A percentile compares a stretch with the other conserved stretches of the same genome.
Conservation (phyloP, 2,797 vertebrate species). For the Chelmon rostratus region DNA sequence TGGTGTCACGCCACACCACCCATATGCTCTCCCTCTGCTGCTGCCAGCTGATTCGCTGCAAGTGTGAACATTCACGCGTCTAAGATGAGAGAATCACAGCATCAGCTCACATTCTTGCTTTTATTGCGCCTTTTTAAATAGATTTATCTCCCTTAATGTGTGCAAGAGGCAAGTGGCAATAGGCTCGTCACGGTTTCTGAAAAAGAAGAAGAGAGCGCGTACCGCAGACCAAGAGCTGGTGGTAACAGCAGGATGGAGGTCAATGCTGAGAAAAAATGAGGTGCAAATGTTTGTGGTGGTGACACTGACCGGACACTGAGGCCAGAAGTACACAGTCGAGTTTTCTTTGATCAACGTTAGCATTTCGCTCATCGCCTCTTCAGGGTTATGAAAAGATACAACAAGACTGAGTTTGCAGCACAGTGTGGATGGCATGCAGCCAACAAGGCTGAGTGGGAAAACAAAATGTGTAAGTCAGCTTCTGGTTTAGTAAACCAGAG, state of each 20-base stretch:
- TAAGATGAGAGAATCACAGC: conserved; percentile 46
- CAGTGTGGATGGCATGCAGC: background rate
- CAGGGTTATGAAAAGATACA: background rate
- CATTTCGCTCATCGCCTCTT: background rate
- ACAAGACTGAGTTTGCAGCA: background rate
- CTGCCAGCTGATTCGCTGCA: too few species aligned
- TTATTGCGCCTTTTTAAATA: background rate
- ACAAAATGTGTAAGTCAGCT: background rate
- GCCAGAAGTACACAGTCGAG: background rate
- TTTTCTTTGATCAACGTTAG: background rate
- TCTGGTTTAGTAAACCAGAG: background rate
- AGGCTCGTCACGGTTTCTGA: background rate
- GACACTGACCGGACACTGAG: background rate
- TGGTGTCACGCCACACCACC: too few species aligned
- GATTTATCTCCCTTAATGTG: background rate
- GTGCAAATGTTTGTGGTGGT: background rate
- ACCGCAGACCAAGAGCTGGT: background rate
- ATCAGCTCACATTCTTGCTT: background rate
- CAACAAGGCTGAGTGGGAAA: background rate
- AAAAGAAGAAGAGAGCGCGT: conserved; percentile 4
- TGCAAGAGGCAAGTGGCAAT: background rate
- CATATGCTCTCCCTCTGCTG: background rate
- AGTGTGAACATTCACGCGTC: conserved; percentile 27
- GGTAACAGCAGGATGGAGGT: background rate
- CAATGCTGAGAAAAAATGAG: conserved; percentile 3